Evolutionary conservation across 37 sponge, comb jelly and placozoan genomes (phyloP).

Genomic region (Mnemiopsis leidyi): DNA sequence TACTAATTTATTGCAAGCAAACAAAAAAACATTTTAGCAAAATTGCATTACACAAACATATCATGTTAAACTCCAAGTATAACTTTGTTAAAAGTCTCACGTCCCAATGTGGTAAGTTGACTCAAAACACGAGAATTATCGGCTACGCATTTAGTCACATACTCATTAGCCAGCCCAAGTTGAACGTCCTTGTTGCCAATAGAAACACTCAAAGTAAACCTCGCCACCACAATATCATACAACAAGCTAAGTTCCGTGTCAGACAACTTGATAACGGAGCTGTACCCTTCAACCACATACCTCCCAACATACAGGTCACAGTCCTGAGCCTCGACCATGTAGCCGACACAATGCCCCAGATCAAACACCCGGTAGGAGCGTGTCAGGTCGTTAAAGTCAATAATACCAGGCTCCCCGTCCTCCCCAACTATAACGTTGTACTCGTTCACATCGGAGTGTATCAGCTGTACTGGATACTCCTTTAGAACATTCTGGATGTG

Average conservation of each 20-base stretch:
- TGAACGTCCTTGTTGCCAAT: neutral
- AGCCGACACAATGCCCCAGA: conserved; percentile 23
- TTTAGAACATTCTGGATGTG: neutral
- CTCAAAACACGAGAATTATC: neutral
- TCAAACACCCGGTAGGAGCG: neutral
- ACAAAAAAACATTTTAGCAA: too few species aligned
- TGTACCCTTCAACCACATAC: neutral
- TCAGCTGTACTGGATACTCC: neutral
- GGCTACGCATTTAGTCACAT: neutral
- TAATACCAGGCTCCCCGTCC: neutral
- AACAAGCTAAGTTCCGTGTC: neutral
- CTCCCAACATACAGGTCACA: neutral
- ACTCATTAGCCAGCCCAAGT: neutral
- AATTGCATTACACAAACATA: too few species aligned
- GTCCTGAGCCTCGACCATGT: conserved; percentile 24
- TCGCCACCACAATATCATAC: neutral
- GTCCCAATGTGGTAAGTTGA: neutral
- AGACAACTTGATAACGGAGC: neutral
- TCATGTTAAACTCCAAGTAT: neutral
- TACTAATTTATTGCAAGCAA: too few species aligned
- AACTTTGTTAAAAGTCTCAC: neutral
- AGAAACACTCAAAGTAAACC: conserved; percentile 23
- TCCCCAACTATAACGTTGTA: conserved; percentile 16
- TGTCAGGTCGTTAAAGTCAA: conserved; percentile 54
- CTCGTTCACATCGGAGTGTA: conserved; percentile 52